Evolutionary conservation across 2,888 invertebrate genomes (phyloP).

Genomic region (Andrena camellia): DNA sequence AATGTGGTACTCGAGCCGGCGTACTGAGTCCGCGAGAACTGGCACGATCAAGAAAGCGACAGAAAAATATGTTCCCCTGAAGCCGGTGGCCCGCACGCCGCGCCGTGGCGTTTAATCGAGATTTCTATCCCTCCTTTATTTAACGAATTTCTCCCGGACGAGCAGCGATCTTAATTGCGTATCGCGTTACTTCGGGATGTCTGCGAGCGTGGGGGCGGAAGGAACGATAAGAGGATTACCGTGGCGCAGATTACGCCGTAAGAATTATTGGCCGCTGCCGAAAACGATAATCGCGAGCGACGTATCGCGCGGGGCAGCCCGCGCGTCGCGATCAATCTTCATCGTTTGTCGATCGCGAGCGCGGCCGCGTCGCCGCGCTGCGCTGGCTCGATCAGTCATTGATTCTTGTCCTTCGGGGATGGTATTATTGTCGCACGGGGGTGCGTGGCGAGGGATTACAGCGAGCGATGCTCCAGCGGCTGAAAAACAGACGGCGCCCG

Average conservation of each 20-base stretch:
- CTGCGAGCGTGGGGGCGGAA: conserved; percentile 8
- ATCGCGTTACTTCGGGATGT: conserved; percentile 43
- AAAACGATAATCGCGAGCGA: conserved; percentile 59
- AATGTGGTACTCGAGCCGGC: too few species aligned
- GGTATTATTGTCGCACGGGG: conserved; percentile 33
- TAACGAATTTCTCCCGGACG: conserved; percentile 30
- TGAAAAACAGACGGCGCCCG: conserved; percentile 39
- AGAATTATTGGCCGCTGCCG: conserved; percentile 56
- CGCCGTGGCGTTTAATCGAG: neutral
- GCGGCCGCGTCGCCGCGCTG: conserved; percentile 10
- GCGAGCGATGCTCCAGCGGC: conserved; percentile 27
- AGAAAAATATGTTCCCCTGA: neutral
- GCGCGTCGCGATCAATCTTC: conserved; percentile 74
- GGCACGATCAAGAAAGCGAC: neutral
- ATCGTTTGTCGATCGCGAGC: conserved; percentile 67
- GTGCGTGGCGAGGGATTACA: conserved; percentile 31
- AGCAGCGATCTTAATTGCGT: conserved; percentile 52
- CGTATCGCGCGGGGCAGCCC: conserved; percentile 7
- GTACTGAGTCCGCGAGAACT: neutral
- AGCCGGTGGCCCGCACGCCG: neutral
- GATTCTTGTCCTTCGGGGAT: conserved; percentile 60
- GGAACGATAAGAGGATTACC: conserved; percentile 51
- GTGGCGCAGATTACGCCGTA: conserved; percentile 43
- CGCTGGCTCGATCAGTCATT: conserved; percentile 64
- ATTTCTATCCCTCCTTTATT: conserved; percentile 26